phyloP scores from a whole-genome alignment of 2,113 vertebrate genomes.

The Apeltes quadracus region DNA sequence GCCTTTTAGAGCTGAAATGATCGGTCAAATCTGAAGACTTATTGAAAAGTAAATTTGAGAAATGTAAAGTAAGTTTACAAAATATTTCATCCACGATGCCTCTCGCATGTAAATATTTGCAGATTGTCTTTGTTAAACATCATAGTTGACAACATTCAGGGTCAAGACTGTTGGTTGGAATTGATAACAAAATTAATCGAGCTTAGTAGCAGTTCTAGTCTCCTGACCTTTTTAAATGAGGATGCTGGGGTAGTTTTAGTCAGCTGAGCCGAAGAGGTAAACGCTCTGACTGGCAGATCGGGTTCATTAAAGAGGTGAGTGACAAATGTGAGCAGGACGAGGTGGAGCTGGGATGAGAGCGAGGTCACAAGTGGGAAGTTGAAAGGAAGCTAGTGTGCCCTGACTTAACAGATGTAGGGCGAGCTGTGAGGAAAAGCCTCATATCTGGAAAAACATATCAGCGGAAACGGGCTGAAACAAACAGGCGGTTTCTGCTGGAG shows the following conservation, averaged over 20 bases:
- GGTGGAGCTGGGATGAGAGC: slow-evolving; percentile 7
- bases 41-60: too few relatives aligned
- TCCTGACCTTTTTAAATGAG: too few relatives aligned
- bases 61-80: too few relatives aligned
- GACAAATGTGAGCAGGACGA: slow-evolving; percentile 9
- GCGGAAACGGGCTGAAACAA: slow-evolving; percentile 57
- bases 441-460: slow-evolving; percentile 54
- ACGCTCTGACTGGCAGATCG: neutral
- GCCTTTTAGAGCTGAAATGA: neutral
- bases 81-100: neutral
- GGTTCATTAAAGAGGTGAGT: neutral
- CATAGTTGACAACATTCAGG: neutral
- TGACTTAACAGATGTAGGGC: slow-evolving; percentile 58
- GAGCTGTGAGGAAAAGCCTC: slow-evolving; percentile 47
- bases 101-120: neutral
- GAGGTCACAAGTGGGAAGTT: slow-evolving; percentile 52
- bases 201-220: neutral
- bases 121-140: neutral
- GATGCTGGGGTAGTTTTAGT: neutral
- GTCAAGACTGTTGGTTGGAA: neutral
- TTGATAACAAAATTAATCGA: neutral
- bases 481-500: slow-evolving; percentile 15
- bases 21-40: neutral
- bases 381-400: slow-evolving; percentile 62
- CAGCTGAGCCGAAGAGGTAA: neutral